Conservation (phyloP, 2,888 invertebrate genomes). For the Ophraella communa region DNA sequence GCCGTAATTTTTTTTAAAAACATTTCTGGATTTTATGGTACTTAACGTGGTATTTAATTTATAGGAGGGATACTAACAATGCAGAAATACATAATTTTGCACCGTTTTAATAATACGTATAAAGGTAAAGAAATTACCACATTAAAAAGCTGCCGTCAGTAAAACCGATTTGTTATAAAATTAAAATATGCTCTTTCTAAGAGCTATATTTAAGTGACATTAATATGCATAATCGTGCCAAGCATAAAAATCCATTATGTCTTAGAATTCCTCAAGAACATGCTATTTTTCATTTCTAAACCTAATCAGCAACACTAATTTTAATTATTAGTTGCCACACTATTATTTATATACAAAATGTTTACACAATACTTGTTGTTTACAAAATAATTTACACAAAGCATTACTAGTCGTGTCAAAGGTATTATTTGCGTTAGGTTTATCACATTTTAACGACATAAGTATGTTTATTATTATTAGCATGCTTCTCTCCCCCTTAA, state of each 20-base stretch:
- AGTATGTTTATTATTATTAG: too few species aligned
- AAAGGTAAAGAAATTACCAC: not conserved
- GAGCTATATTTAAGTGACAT: constrained; percentile 48
- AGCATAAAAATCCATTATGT: constrained; percentile 54
- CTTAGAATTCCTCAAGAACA: constrained; percentile 50
- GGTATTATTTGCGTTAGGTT: not conserved
- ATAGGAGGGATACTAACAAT: not conserved
- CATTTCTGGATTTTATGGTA: not conserved
- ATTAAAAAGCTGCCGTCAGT: too few species aligned
- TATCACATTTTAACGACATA: too few species aligned
- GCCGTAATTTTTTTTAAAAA: not conserved
- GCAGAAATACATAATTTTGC: not conserved
- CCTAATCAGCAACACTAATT: constrained; percentile 45
- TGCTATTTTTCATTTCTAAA: constrained; percentile 43
- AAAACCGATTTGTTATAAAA: constrained; percentile 32
- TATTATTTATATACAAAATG: constrained; percentile 42
- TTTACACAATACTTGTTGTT: constrained; percentile 37
- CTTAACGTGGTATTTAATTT: not conserved
- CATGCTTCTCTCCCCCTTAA: too few species aligned
- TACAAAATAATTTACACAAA: constrained; percentile 40
- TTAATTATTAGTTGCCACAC: constrained; percentile 48
- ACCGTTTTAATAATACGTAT: not conserved
- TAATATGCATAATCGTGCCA: constrained; percentile 50
- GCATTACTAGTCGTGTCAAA: too few species aligned
- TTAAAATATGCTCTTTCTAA: constrained; percentile 39